Conservation (phyloP, 2,113 vertebrate species). For the Lagopus muta region DNA sequence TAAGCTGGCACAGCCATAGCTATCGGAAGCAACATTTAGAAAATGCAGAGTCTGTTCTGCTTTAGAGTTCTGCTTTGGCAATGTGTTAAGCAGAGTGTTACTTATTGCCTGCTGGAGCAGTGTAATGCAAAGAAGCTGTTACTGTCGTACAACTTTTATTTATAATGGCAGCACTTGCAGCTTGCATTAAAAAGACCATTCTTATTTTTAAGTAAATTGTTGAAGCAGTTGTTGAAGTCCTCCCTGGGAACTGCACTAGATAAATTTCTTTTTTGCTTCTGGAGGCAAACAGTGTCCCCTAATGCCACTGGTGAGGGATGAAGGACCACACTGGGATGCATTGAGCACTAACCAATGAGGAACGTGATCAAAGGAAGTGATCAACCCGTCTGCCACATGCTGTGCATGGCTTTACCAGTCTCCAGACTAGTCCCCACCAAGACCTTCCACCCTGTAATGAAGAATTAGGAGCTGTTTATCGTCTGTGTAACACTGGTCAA, state of each 20-base stretch:
- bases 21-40: not conserved
- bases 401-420: not conserved
- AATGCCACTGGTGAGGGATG: not conserved
- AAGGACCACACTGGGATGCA: not conserved
- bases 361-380: accelerated
- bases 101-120: not conserved
- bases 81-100: not conserved
- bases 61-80: not conserved
- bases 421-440: not conserved
- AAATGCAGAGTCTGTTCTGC: not conserved
- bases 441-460: not conserved
- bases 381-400: not conserved
- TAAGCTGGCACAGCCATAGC: not conserved
- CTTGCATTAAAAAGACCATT: not conserved
- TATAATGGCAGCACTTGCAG: not conserved
- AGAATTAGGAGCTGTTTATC: not conserved
- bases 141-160: not conserved
- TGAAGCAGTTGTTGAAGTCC: not conserved
- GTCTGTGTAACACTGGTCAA: not conserved
- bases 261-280: not conserved
- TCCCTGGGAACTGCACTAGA: not conserved
- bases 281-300: not conserved
- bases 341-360: not conserved
- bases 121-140: not conserved
- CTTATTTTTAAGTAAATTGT: not conserved